Evolutionary conservation across 2,797 vertebrate species (phyloP).

Genomic region (Chromis chromis): DNA sequence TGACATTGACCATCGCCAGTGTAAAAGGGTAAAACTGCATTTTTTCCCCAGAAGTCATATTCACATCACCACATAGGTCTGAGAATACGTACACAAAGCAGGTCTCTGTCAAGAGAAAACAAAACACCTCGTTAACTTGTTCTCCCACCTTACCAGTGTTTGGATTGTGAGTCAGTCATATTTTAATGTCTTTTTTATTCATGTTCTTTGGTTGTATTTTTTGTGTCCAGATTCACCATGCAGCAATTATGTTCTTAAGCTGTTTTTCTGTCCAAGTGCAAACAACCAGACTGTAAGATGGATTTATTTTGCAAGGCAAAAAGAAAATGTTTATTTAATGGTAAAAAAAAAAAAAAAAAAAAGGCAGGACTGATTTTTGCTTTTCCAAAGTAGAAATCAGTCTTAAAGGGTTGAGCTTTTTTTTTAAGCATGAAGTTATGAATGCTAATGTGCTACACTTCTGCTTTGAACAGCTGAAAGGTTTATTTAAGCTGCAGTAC

Average conservation of each 20-base stretch:
- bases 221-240: constrained; percentile 4
- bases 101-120: not conserved
- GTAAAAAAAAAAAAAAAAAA: constrained; percentile 41
- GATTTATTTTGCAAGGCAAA: constrained; percentile 32
- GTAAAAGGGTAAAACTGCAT: not conserved
- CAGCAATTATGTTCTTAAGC: not conserved
- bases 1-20: no score
- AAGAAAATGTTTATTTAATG: constrained; percentile 53
- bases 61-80: no score
- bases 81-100: not conserved
- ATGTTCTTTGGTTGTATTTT: constrained; percentile 30
- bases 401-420: not conserved
- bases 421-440: no score
- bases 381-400: constrained; percentile 21
- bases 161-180: constrained; percentile 3
- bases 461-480: constrained; percentile 11
- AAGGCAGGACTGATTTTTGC: constrained; percentile 11
- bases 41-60: no score
- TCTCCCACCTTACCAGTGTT: constrained; percentile 31
- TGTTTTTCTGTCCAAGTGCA: constrained; percentile 32
- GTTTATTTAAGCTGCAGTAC: constrained; percentile 25
- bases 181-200: constrained; percentile 31
- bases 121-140: not conserved
- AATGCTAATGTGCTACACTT: not conserved
- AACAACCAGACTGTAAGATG: not conserved